Conservation (phyloP, 2,113 vertebrate genomes). For the Ciconia boyciana region DNA sequence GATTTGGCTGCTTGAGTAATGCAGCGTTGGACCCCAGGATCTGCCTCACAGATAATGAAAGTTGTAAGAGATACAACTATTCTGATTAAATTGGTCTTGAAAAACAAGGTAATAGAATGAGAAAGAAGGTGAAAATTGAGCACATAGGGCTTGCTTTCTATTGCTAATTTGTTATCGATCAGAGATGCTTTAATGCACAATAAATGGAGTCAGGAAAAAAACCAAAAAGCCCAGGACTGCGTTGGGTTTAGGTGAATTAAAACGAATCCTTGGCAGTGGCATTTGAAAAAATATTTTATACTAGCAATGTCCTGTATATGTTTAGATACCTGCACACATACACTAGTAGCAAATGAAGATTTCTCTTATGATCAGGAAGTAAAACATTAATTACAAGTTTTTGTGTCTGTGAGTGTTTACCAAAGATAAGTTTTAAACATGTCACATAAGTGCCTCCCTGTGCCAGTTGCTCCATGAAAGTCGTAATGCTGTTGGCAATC, state of each 20-base stretch:
- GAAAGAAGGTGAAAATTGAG: not conserved
- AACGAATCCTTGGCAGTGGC: not conserved
- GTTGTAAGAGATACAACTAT: not conserved
- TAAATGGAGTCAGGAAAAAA: not conserved
- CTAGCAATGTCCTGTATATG: not conserved
- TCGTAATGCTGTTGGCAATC: not conserved
- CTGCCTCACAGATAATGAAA: not conserved
- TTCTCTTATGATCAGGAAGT: slow-evolving; percentile 6
- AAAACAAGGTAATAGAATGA: not conserved
- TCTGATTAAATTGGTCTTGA: not conserved
- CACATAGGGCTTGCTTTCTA: not conserved
- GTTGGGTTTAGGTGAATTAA: not conserved
- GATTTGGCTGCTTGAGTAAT: not conserved
- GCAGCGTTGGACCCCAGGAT: not conserved
- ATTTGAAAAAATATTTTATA: slow-evolving; percentile 15
- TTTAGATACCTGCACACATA: slow-evolving; percentile 1
- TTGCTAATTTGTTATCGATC: slow-evolving; percentile 12
- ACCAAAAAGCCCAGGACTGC: not conserved
- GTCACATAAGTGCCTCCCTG: slow-evolving; percentile 73
- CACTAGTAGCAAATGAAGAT: not conserved
- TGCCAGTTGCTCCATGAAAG: slow-evolving; percentile 9
- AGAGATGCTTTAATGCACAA: not conserved
- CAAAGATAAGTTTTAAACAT: slow-evolving; percentile 72
- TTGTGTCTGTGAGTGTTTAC: slow-evolving; percentile 40
- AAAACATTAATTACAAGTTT: not conserved